Conservation (phyloP, 2,113 vertebrate genomes). For the Poeciliopsis prolifica region DNA sequence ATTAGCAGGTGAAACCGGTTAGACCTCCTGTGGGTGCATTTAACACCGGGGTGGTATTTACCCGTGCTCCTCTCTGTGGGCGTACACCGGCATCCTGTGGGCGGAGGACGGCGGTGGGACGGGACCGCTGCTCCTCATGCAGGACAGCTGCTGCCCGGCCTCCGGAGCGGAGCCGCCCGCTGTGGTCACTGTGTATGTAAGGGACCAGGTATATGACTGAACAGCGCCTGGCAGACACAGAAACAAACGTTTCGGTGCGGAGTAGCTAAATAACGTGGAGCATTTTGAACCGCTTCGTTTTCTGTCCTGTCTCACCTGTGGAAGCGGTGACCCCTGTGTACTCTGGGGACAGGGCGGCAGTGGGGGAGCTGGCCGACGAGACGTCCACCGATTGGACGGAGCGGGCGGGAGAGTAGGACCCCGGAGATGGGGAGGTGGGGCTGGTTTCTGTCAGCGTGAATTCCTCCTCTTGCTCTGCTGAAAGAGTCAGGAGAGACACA, state of each 20-base stretch:
- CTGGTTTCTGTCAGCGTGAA: conserved; percentile 84
- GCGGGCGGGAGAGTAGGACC: conserved; percentile 89
- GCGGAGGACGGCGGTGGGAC: conserved; percentile 86
- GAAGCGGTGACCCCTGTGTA: conserved; percentile 82
- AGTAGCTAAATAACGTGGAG: conserved; percentile 44
- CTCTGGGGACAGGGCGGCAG: conserved; percentile 90
- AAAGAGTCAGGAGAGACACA: conserved; percentile 15
- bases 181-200: conserved; percentile 99
- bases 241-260: conserved; percentile 65
- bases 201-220: conserved; percentile 99
- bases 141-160: conserved; percentile 89
- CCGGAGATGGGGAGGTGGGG: conserved; percentile 87
- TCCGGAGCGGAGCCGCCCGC: conserved; percentile 90
- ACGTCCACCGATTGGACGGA: conserved; percentile 88
- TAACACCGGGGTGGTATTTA: conserved; percentile 60
- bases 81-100: conserved; percentile 93
- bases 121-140: conserved; percentile 89
- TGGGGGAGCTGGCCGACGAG: conserved; percentile 85
- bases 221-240: conserved; percentile 89
- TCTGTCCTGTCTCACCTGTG: conserved; percentile 84
- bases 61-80: conserved; percentile 95
- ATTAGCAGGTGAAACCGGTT: not conserved
- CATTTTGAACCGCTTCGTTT: not conserved
- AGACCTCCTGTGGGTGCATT: not conserved
- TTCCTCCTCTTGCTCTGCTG: conserved; percentile 88